Percentiles rank a stretch among this genome's conserved stretches.
These are phyloP conservation scores for Ceyx erithaca DNA, from an alignment of 2,797 vertebrate species.

Conservation along the genomic window DNA sequence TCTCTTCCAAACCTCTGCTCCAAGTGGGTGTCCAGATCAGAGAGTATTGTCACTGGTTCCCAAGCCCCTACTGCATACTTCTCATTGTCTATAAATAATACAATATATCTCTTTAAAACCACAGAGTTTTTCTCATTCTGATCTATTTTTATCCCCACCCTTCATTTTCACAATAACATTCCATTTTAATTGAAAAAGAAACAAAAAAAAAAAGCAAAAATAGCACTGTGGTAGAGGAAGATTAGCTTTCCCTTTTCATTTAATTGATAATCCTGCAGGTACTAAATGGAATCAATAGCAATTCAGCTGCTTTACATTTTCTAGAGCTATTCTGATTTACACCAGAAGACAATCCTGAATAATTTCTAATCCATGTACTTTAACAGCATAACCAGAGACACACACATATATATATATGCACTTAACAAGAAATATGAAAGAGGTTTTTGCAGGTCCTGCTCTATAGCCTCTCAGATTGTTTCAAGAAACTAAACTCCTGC, in stretches of 20 bases:
- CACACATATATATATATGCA: too few relatives aligned
- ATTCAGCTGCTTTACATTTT: slow-evolving; percentile 5
- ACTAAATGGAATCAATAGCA: slow-evolving; percentile 1
- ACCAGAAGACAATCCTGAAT: background rate
- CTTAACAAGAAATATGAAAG: background rate
- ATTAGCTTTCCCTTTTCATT: background rate
- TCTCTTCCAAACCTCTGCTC: background rate
- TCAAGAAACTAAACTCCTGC: background rate
- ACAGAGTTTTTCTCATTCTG: background rate
- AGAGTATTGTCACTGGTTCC: background rate
- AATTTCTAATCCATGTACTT: background rate
- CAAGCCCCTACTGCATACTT: background rate
- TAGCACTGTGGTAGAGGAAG: background rate
- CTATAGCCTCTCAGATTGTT: background rate
- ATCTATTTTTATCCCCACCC: background rate
- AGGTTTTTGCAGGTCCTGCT: background rate
- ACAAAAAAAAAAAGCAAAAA: background rate
- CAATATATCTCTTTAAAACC: background rate
- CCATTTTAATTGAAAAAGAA: slow-evolving; percentile 17
- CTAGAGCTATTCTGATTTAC: background rate
- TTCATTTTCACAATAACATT: background rate
- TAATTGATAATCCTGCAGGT: slow-evolving; percentile 15
- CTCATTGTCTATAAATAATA: background rate
- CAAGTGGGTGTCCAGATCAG: background rate
- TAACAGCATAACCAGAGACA: background rate